Percentiles rank a stretch among this genome's conserved stretches.
Conservation (phyloP, 2,888 invertebrate species). For the Miltochrista miniata region DNA sequence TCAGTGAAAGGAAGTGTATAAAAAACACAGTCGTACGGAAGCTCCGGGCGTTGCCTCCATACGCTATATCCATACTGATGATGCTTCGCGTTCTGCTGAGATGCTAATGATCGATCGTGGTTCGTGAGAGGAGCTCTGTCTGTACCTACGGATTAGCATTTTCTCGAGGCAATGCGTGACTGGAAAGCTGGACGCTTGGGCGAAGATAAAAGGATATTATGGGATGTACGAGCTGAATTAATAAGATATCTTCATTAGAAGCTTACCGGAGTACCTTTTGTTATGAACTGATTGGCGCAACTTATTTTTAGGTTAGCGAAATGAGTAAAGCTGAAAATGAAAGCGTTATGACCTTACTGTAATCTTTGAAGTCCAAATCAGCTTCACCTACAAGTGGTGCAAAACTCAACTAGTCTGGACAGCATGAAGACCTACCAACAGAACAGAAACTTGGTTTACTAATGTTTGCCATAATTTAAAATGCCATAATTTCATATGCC, state of each 20-base stretch:
- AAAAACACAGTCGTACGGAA: constrained; percentile 67
- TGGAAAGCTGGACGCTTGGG: constrained; percentile 20
- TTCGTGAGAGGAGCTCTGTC: constrained; percentile 43
- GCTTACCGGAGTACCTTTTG: too few relatives aligned
- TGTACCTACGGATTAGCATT: constrained; percentile 25
- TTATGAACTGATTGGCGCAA: too few relatives aligned
- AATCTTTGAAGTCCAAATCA: too few relatives aligned
- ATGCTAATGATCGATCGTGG: constrained; percentile 55
- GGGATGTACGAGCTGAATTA: neutral
- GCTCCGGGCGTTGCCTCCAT: constrained; percentile 64
- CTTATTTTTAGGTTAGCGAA: too few relatives aligned
- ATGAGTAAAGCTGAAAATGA: too few relatives aligned
- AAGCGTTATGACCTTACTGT: too few relatives aligned
- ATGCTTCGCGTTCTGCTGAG: constrained; percentile 31
- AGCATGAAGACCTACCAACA: too few relatives aligned
- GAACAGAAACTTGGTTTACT: too few relatives aligned
- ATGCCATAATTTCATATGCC: too few relatives aligned
- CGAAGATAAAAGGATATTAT: neutral
- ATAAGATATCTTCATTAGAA: neutral
- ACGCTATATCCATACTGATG: constrained; percentile 67
- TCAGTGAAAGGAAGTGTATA: constrained; percentile 62
- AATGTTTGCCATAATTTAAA: too few relatives aligned
- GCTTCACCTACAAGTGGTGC: too few relatives aligned
- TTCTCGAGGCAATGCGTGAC: constrained; percentile 37
- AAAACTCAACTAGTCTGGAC: too few relatives aligned